These are phyloP conservation scores for Tryphoninae sp. DNA, from an alignment of 2,888 invertebrate genomes.

Conservation along the genomic window DNA sequence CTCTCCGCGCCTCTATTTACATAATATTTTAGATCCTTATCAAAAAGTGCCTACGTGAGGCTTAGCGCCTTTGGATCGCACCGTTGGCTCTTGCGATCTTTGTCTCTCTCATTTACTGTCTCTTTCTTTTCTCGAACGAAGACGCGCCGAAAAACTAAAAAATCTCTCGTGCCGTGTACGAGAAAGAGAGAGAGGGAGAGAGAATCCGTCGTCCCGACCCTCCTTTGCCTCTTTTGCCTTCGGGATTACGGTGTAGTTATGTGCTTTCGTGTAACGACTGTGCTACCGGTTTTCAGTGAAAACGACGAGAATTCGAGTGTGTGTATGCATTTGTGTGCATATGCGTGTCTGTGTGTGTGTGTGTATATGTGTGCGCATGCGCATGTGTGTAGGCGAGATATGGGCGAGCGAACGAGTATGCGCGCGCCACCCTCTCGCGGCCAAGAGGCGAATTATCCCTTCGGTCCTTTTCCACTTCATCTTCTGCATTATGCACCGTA, in stretches of 20 bases:
- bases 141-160: conserved; percentile 31
- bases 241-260: conserved; percentile 59
- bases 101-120: conserved; percentile 9
- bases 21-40: conserved; percentile 76
- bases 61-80: conserved; percentile 65
- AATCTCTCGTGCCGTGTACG: background rate
- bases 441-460: conserved; percentile 57
- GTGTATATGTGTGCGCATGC: background rate
- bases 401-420: background rate
- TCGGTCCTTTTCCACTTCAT: conserved; percentile 43
- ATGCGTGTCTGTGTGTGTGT: background rate
- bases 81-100: conserved; percentile 41
- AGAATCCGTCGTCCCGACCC: conserved; percentile 40
- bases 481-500: conserved; percentile 55
- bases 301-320: conserved; percentile 47
- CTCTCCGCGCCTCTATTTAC: conserved; percentile 74
- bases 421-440: conserved; percentile 17
- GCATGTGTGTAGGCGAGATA: no score
- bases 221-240: background rate
- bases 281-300: conserved; percentile 62
- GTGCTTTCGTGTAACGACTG: conserved; percentile 58
- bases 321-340: background rate
- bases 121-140: conserved; percentile 22
- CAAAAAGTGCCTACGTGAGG: conserved; percentile 65
- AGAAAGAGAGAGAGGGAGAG: conserved; percentile 1